Evolutionary conservation across 2,797 vertebrate species (phyloP).

Genomic region (Phoeniculus purpureus): DNA sequence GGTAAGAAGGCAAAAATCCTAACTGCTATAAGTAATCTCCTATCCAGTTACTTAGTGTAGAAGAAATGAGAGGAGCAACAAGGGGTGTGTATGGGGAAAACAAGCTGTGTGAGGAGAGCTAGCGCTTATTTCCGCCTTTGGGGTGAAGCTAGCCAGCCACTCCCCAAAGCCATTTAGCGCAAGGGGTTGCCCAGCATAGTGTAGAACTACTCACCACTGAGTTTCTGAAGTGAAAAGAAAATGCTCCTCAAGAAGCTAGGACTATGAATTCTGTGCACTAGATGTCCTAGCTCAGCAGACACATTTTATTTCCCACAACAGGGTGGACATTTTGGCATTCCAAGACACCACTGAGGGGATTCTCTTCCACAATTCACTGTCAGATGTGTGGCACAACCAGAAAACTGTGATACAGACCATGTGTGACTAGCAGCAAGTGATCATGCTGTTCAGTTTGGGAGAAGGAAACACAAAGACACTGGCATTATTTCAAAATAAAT

Average conservation of each 20-base stretch:
- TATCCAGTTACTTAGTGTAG: background rate
- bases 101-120: background rate
- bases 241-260: background rate
- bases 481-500: background rate
- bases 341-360: background rate
- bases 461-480: background rate
- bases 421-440: background rate
- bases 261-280: background rate
- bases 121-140: background rate
- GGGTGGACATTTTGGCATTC: background rate
- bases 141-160: background rate
- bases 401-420: background rate
- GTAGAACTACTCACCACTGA: background rate
- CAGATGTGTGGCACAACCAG: background rate
- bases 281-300: background rate
- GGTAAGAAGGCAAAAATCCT: background rate
- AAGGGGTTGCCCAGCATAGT: background rate
- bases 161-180: background rate
- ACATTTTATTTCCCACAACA: background rate
- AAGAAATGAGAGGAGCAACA: background rate
- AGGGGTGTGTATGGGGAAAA: background rate
- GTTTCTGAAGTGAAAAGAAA: background rate
- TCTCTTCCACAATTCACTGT: background rate
- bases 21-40: background rate
- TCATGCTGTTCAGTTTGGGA: background rate